Conservation (phyloP, 2,888 invertebrate genomes). For the Unio delphinus region DNA sequence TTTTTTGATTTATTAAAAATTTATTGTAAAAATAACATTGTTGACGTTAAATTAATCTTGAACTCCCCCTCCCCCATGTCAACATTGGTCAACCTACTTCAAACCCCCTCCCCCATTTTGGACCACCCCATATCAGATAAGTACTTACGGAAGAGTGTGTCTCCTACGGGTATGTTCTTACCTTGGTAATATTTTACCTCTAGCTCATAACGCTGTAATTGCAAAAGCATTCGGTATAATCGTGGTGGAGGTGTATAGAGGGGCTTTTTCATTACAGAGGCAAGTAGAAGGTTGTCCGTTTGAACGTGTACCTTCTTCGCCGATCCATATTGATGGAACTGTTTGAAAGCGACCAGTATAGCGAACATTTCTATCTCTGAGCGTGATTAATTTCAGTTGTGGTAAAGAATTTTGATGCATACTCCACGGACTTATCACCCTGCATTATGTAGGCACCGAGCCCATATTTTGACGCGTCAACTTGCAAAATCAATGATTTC, state of each 20-base stretch:
- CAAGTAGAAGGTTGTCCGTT: slow-evolving; percentile 45
- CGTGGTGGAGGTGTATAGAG: slow-evolving; percentile 14
- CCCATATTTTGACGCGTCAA: slow-evolving; percentile 38
- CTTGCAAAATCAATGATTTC: slow-evolving; percentile 23
- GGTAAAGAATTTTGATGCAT: slow-evolving; percentile 43
- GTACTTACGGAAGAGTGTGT: no score
- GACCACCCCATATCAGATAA: no score
- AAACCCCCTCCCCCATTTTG: no score
- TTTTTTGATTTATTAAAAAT: no score
- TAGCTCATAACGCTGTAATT: slow-evolving; percentile 16
- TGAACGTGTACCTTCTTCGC: slow-evolving; percentile 30
- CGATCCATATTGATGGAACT: slow-evolving; percentile 41
- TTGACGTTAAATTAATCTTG: no score
- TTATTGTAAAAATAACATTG: no score
- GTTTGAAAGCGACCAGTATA: slow-evolving; percentile 32
- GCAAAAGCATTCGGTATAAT: slow-evolving; percentile 19
- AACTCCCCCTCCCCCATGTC: no score
- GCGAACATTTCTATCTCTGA: slow-evolving; percentile 36
- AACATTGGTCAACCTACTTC: no score
- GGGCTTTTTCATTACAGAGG: slow-evolving; percentile 14
- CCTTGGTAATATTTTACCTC: background rate
- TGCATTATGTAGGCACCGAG: slow-evolving; percentile 45
- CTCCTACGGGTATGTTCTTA: no score
- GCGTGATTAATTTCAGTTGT: slow-evolving; percentile 20
- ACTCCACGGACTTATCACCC: slow-evolving; percentile 37